A percentile compares a stretch with the other conserved stretches of the same genome.
Evolutionary conservation across 2,888 invertebrate species (phyloP).

Genomic region (Patella caerulea): DNA sequence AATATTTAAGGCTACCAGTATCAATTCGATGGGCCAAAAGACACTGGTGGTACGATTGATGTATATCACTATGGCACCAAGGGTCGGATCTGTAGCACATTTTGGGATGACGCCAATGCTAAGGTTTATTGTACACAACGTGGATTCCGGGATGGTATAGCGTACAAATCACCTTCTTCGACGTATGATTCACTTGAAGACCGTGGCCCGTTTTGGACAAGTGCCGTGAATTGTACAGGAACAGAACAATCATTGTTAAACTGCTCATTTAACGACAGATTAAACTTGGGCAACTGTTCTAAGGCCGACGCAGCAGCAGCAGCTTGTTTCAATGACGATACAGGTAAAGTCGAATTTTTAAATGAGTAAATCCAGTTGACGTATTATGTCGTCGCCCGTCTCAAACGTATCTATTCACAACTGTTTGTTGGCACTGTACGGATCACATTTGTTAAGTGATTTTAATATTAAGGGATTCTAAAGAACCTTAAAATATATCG

Average conservation of each 20-base stretch:
- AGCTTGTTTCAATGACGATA: constrained; percentile 52
- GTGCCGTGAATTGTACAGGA: constrained; percentile 56
- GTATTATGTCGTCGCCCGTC: no score
- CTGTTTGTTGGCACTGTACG: no score
- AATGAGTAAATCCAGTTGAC: no score
- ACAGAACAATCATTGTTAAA: constrained; percentile 43
- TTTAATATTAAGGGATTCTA: no score
- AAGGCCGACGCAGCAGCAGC: constrained; percentile 48
- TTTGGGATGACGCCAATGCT: constrained; percentile 56
- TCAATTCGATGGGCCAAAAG: constrained; percentile 29
- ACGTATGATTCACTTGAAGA: constrained; percentile 34
- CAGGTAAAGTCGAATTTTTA: constrained; percentile 34
- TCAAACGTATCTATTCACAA: no score
- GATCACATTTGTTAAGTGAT: no score
- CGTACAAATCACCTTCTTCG: constrained; percentile 41
- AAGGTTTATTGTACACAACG: constrained; percentile 50
- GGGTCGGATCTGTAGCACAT: constrained; percentile 71
- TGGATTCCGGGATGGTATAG: constrained; percentile 48
- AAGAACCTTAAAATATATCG: no score
- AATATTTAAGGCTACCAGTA: constrained; percentile 44
- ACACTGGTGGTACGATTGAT: constrained; percentile 30
- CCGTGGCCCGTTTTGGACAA: constrained; percentile 53
- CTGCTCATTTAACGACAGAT: constrained; percentile 48
- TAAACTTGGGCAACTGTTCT: constrained; percentile 50
- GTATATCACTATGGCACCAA: constrained; percentile 58